Conservation (phyloP, 2,888 invertebrate species). For the Pedicia rivosa region DNA sequence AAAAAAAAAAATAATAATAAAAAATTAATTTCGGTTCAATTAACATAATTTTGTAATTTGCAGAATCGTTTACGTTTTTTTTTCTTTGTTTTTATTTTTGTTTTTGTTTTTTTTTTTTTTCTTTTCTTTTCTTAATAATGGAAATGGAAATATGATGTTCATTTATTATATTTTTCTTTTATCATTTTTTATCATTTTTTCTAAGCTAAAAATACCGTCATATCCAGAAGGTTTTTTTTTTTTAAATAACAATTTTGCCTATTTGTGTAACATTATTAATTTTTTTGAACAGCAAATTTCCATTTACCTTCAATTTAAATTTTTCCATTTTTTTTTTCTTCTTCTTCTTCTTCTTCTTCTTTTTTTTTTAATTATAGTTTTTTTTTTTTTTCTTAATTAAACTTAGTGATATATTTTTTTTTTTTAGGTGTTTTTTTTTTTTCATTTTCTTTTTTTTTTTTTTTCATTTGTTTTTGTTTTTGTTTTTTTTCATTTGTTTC, state of each 20-base stretch:
- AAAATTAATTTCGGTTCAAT: too few species aligned
- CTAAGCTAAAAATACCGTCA: too few species aligned
- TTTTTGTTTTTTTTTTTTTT: conserved; percentile 8
- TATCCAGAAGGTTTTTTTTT: neutral
- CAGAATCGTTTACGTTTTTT: too few species aligned
- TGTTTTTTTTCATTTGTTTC: neutral
- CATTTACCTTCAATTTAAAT: too few species aligned
- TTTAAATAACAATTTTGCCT: neutral
- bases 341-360: too few species aligned
- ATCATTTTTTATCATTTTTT: too few species aligned
- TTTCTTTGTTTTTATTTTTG: conserved; percentile 1
- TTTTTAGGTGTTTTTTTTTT: neutral
- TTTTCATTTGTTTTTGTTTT: neutral
- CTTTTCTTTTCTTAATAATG: conserved; percentile 6
- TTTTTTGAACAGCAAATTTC: conserved; percentile 2
- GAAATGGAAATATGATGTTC: conserved; percentile 4
- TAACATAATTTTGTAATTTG: too few species aligned
- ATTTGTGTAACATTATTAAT: neutral
- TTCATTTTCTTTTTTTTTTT: neutral
- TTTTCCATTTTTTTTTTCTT: too few species aligned
- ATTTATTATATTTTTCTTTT: neutral
- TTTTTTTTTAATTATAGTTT: too few species aligned
- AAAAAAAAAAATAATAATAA: too few species aligned
- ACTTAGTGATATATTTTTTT: too few species aligned
- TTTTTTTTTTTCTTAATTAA: neutral